Evolutionary conservation across 2,797 vertebrate species (phyloP), one percentile per base, ranked within the genome.

Genomic region (Gouania willdenowi): DNA sequence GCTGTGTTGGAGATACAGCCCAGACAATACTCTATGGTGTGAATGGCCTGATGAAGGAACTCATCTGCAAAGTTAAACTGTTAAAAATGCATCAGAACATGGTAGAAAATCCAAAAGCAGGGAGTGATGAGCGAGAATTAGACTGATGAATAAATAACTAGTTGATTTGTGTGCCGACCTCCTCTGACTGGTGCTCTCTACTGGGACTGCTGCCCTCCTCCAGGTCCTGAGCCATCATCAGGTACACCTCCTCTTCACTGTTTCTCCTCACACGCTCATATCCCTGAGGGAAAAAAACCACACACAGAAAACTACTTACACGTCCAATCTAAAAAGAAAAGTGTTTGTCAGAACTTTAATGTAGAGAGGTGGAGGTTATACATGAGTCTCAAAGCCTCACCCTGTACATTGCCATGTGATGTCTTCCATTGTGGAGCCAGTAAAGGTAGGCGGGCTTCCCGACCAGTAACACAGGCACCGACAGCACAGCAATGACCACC

Each of bases 1-100:
- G 97, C 97, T 0, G 96, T 98, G 83, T 98, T 98, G 26, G 96
- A 99, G 80, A 99, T 75, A 64, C 95, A 99, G 11, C 97, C 92
- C 4, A 98, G 83, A 39, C 97, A 98, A 38, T 93, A 98, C 41
- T 99, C 97, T 45, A 98, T 98, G 14, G 92, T 93, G 66, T 99
- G 96, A 43, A 98, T 99, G 15, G 84, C 80, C 66, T 98, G 95
- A 49, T 93, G 89, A 79, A 98, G 88, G 46, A 98, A 84, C 50
- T 91, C 77, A 12, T 98, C 94, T 39, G 75, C 88, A 65, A 96
- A 90, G 58, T 94, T 79, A 71, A 97, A 87, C 96, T 98, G 47
- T 12, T 6, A 37, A 25, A 46, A 57, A 7, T 40, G 35, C 2
- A 49, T 54, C 6, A 45, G 5, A 39, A 46, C 56, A 47, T 24